Conservation (phyloP, 2,797 vertebrate genomes). For the Channallabes apus region DNA sequence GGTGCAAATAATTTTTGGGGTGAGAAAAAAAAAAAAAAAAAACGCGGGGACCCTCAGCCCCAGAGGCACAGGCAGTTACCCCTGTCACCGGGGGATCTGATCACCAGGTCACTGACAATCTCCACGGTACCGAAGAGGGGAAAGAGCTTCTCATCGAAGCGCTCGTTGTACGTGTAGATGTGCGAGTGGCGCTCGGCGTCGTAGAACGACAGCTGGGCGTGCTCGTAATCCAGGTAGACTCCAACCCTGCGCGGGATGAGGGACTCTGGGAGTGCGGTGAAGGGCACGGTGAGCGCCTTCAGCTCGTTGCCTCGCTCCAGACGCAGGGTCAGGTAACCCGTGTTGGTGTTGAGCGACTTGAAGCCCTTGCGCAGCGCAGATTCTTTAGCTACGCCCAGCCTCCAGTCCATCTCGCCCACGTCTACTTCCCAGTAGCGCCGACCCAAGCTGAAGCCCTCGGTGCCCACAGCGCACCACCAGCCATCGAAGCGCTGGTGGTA, state of each 20-base stretch:
- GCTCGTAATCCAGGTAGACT: slow-evolving; percentile 75
- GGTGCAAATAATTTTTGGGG: neutral
- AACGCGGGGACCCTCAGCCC: slow-evolving; percentile 61
- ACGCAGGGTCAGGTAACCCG: slow-evolving; percentile 76
- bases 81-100: slow-evolving; percentile 65
- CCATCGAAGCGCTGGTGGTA: slow-evolving; percentile 77
- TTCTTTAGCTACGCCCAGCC: slow-evolving; percentile 77
- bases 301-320: slow-evolving; percentile 78
- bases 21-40: neutral
- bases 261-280: slow-evolving; percentile 68
- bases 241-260: slow-evolving; percentile 75
- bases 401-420: slow-evolving; percentile 79
- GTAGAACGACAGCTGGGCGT: slow-evolving; percentile 78
- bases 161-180: slow-evolving; percentile 80
- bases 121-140: slow-evolving; percentile 80
- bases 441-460: slow-evolving; percentile 69
- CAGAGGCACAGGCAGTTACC: slow-evolving; percentile 71
- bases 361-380: slow-evolving; percentile 78
- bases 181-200: slow-evolving; percentile 72
- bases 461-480: slow-evolving; percentile 77
- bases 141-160: slow-evolving; percentile 73
- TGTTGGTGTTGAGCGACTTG: slow-evolving; percentile 76
- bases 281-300: slow-evolving; percentile 79
- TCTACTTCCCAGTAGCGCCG: slow-evolving; percentile 80
- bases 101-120: slow-evolving; percentile 76